A percentile compares a stretch with the other conserved stretches of the same genome.
Conservation (phyloP, 2,888 invertebrate species). For the Tridacna gigas region DNA sequence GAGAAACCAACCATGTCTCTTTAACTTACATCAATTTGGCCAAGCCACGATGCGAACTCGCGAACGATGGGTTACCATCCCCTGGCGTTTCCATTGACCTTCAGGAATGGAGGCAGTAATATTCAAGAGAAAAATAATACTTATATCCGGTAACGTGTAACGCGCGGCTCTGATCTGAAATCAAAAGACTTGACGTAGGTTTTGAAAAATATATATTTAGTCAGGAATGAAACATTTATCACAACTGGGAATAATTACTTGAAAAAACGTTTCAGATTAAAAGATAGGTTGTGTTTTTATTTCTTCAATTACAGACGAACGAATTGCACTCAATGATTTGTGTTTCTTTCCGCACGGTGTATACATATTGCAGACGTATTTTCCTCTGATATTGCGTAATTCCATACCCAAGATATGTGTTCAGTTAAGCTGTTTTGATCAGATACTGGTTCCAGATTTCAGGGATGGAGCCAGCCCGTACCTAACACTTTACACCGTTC, state of each 20-base stretch:
- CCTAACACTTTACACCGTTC: not conserved
- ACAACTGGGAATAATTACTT: conserved; percentile 7
- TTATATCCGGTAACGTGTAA: no score
- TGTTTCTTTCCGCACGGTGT: conserved; percentile 3
- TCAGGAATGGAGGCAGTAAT: no score
- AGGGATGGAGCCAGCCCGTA: conserved; percentile 47
- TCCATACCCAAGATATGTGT: conserved; percentile 42
- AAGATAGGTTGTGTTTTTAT: conserved; percentile 17
- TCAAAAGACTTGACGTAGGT: no score
- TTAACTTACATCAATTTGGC: no score
- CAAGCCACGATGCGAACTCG: no score
- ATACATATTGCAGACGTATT: conserved; percentile 14
- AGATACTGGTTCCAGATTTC: conserved; percentile 37
- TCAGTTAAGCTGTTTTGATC: conserved; percentile 34
- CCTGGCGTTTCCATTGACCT: no score
- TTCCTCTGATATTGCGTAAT: conserved; percentile 48
- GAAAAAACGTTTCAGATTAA: conserved; percentile 20
- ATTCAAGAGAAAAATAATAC: no score
- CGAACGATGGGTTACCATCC: no score
- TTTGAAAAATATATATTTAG: not conserved
- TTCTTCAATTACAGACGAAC: conserved; percentile 28
- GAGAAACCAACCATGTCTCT: no score
- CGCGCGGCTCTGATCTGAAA: no score
- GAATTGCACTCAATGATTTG: conserved; percentile 20
- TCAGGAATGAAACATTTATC: not conserved